A percentile compares a stretch with the other conserved stretches of the same genome.
These are phyloP conservation scores for Alaudala cheleensis DNA, from an alignment of 2,113 vertebrate species.

Conservation along the genomic window DNA sequence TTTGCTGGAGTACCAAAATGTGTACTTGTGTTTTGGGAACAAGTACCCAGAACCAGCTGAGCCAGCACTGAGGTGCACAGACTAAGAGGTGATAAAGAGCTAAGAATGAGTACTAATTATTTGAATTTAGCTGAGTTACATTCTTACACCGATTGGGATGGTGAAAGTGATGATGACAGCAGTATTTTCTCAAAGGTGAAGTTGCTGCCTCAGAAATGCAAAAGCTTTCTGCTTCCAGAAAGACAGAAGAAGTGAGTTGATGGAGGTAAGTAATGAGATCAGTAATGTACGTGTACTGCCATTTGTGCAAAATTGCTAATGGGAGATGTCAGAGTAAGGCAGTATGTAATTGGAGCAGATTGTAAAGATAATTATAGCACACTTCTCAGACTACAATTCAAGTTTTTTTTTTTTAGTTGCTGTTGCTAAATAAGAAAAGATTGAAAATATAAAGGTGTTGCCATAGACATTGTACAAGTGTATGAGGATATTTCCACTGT, in stretches of 20 bases:
- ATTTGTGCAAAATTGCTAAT: neutral
- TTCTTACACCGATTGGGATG: neutral
- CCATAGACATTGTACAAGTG: neutral
- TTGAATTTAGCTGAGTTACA: neutral
- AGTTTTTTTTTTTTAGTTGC: neutral
- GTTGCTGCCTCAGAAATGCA: neutral
- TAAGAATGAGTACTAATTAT: neutral
- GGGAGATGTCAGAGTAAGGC: neutral
- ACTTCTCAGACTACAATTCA: neutral
- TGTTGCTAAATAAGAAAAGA: neutral
- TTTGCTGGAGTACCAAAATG: neutral
- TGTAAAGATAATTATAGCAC: slow-evolving; percentile 8
- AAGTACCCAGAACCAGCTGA: neutral
- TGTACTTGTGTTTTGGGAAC: neutral
- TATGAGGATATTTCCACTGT: neutral
- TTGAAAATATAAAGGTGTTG: neutral
- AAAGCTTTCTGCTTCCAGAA: neutral
- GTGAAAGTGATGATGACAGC: neutral
- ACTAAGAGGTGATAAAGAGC: neutral
- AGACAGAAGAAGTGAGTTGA: neutral
- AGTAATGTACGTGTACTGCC: neutral
- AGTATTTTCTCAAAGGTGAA: neutral
- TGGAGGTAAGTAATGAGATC: neutral
- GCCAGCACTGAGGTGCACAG: neutral
- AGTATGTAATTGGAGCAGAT: neutral